phyloP scores from a whole-genome alignment of 2,797 vertebrate genomes.

The Coracias cyanogaster region DNA sequence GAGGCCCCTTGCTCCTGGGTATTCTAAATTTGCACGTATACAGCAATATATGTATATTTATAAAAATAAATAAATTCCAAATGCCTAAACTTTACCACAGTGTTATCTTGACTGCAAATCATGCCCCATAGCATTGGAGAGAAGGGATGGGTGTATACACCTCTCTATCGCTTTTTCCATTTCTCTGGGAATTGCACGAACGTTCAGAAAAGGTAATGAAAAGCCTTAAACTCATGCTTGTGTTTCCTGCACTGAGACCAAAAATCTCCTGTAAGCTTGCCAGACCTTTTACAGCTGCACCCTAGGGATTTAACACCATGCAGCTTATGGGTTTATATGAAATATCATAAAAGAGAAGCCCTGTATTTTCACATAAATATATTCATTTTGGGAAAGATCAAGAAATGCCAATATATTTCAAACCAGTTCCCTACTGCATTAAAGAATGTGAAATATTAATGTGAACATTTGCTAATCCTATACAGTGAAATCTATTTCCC shows the following conservation, averaged over 20 bases:
- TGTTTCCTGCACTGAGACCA: slow-evolving; percentile 1
- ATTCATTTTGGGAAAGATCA: slow-evolving; percentile 33
- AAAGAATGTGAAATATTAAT: slow-evolving; percentile 56
- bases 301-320: neutral
- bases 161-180: neutral
- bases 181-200: neutral
- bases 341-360: slow-evolving; percentile 4
- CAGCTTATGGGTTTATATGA: neutral
- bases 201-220: neutral
- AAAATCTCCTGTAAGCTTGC: slow-evolving; percentile 13
- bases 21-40: no score
- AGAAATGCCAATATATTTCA: slow-evolving; percentile 38
- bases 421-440: neutral
- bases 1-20: no score
- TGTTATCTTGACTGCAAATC: neutral
- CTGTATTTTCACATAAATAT: slow-evolving; percentile 37
- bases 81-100: neutral
- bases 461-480: slow-evolving; percentile 47
- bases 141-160: neutral
- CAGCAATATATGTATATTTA: no score
- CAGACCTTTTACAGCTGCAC: slow-evolving; percentile 25
- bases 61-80: neutral
- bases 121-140: rapidly evolving
- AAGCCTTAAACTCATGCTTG: neutral
- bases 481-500: neutral